Evolutionary conservation across 53 echinoderm and acorn worm genomes (phyloP).

Genomic region (Glandiceps talaboti): DNA sequence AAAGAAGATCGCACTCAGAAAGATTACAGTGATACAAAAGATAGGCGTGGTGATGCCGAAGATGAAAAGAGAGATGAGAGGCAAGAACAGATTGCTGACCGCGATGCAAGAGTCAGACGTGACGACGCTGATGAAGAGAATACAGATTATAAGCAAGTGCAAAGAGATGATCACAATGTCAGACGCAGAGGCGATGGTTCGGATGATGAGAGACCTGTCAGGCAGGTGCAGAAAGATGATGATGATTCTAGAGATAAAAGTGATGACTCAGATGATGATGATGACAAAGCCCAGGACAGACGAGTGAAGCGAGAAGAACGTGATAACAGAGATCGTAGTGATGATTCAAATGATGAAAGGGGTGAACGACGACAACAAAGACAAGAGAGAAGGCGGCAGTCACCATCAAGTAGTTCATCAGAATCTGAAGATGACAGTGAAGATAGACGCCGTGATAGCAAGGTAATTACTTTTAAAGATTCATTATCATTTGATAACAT

Average conservation of each 20-base stretch:
- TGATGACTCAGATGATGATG: not conserved
- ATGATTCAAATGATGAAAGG: not conserved
- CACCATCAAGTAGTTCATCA: not conserved
- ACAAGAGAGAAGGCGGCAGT: not conserved
- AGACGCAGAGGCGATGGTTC: conserved; percentile 12
- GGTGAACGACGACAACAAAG: not conserved
- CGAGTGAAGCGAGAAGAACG: not conserved
- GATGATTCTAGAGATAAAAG: not conserved
- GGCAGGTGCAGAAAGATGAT: not conserved
- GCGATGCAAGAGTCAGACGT: not conserved
- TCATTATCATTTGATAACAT: too few species aligned
- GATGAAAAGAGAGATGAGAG: conserved; percentile 9
- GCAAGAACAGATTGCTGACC: conserved; percentile 9
- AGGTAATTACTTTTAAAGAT: too few species aligned
- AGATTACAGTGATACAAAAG: not conserved
- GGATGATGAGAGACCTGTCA: conserved; percentile 5
- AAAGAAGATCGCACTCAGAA: not conserved
- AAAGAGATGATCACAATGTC: conserved; percentile 4
- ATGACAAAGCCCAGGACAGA: too few species aligned
- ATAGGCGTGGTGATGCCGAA: not conserved
- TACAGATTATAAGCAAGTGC: conserved; percentile 1
- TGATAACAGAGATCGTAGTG: not conserved
- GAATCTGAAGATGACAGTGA: not conserved
- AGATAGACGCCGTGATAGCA: not conserved
- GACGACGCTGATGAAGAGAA: conserved; percentile 13